Evolutionary conservation across 2,113 vertebrate genomes (phyloP), one percentile per base, ranked within the genome.

Genomic region (Turnix velox): DNA sequence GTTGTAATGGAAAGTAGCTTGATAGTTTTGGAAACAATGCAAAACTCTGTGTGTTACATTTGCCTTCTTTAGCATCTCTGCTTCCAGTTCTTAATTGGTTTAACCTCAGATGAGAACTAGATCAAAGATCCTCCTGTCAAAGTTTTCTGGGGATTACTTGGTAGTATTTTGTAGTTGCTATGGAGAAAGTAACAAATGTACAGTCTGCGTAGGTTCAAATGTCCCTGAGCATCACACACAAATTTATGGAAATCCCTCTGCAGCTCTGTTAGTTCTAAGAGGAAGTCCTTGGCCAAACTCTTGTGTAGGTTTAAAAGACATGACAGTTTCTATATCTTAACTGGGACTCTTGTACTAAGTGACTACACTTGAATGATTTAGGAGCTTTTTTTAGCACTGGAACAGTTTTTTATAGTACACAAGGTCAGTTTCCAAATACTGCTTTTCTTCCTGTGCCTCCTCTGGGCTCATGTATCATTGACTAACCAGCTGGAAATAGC

Each of bases 401-500:
- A 86, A 55, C 7, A 67, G 18, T 15, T 10, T 87, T 90, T 74
- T 61, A 33, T 22, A 59, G 25, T n/a, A 45, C 35, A 57, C 0
- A 2, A 85, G 30, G 20, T 75, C 66, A 75, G 48, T 79, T 78
- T 84, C 35, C 51, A 95, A 92, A 39, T 27, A 9, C 8, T 6
- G 0, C 7, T 84, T 31, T 80, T 92, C 30, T 23, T 81, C 22
- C 40, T 22, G 5, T 61, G 25, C 35, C 42, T 95, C 42, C 46
- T 85, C 33, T 46, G 58, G 33, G 35, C 20, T 91, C 66, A 33
- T 79, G 67, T 83, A 66, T 82, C 78, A 90, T 66, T 69, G 84
- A 88, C 49, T 33, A 90, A 85, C 54, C 45, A 76, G 18, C 23
- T 82, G 66, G 75, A 95, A 96, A 84, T 91, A 78, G 66, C 93